Percentiles rank a stretch among this genome's conserved stretches.
phyloP scores from a whole-genome alignment of 2,113 vertebrate species.

The Gasterosteus nipponicus region DNA sequence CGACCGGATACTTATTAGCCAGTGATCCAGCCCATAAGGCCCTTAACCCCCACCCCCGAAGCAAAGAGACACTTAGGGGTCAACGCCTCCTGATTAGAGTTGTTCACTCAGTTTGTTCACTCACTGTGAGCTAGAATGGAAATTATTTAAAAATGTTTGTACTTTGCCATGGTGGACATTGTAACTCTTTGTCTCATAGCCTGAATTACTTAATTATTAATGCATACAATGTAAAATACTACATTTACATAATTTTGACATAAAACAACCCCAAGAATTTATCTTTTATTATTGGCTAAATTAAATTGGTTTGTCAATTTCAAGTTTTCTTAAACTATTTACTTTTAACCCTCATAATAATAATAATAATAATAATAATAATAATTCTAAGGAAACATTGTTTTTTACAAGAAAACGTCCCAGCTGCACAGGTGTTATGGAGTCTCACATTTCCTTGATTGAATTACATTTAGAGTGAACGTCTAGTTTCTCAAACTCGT shows the following conservation, averaged over 20 bases:
- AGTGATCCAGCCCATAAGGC: constrained; percentile 54
- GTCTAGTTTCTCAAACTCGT: neutral
- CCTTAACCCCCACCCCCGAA: constrained; percentile 37
- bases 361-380: too few species aligned
- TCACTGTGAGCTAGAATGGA: neutral
- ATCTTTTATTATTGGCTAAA: neutral
- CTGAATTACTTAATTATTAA: neutral
- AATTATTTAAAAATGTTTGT: neutral
- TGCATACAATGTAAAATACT: neutral
- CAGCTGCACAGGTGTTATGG: neutral
- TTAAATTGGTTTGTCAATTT: neutral
- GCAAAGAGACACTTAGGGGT: constrained; percentile 45
- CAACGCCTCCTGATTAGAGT: constrained; percentile 18
- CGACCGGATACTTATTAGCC: constrained; percentile 51
- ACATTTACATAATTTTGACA: neutral
- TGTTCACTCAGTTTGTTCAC: neutral
- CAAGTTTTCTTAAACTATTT: neutral
- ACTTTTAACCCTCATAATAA: neutral
- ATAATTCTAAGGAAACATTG: neutral
- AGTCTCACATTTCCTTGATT: neutral
- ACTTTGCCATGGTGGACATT: neutral
- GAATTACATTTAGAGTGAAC: neutral
- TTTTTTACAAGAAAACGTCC: neutral
- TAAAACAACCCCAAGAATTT: neutral
- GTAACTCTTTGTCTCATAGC: too few species aligned